These are phyloP conservation scores for Gobiocypris rarus DNA, from an alignment of 2,113 vertebrate species.

Conservation along the genomic window DNA sequence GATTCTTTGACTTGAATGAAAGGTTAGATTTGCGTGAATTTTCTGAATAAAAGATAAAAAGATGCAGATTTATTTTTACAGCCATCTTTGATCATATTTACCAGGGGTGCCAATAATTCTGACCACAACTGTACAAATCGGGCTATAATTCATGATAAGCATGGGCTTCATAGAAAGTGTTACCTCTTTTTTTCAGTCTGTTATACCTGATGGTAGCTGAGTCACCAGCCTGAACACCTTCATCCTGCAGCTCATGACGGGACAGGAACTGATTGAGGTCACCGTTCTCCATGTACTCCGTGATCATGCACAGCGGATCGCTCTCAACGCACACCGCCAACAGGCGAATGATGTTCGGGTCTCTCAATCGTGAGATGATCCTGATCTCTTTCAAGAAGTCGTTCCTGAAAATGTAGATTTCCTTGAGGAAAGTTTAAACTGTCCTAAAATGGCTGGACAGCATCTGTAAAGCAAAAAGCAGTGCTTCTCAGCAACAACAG, in stretches of 20 bases:
- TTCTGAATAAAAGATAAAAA: no score
- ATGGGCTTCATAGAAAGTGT: no score
- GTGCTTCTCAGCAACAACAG: conserved; percentile 8
- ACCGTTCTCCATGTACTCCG: conserved; percentile 98
- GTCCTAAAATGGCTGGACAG: not conserved
- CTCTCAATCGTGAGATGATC: conserved; percentile 95
- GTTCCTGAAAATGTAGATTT: conserved; percentile 79
- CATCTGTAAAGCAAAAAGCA: conserved; percentile 11
- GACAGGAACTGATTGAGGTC: conserved; percentile 98
- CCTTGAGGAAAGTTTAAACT: conserved; percentile 24
- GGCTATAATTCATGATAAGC: no score
- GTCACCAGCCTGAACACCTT: not conserved
- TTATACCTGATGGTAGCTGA: conserved; percentile 78
- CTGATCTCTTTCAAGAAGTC: conserved; percentile 99
- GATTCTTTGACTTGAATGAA: no score
- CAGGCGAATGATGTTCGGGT: conserved; percentile 94
- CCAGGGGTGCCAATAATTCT: no score
- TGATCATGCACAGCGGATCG: conserved; percentile 96
- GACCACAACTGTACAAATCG: no score
- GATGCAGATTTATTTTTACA: no score
- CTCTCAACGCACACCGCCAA: conserved; percentile 91
- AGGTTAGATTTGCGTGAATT: no score
- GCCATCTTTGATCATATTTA: no score
- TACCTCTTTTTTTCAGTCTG: not conserved
- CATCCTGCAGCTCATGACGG: conserved; percentile 77